phyloP scores from a whole-genome alignment of 2,797 vertebrate species.

The Garrulus glandarius region DNA sequence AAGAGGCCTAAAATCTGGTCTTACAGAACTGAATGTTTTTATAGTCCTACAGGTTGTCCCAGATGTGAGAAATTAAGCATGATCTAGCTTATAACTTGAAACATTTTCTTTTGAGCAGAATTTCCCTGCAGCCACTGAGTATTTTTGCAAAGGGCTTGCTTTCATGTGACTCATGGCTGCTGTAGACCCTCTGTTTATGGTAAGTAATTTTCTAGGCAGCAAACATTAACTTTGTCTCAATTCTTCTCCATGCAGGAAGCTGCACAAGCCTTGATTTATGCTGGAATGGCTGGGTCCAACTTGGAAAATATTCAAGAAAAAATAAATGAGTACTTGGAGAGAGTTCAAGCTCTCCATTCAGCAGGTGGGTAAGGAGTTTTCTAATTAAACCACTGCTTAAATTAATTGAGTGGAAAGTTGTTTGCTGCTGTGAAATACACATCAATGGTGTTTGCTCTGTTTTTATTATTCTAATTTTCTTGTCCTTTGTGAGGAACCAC shows the following conservation, averaged over 20 bases:
- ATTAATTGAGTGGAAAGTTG: conserved; percentile 1
- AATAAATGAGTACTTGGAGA: conserved; percentile 93
- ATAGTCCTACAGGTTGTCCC: not conserved
- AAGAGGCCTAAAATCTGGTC: not conserved
- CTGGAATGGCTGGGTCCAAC: conserved; percentile 94
- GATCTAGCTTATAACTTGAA: not conserved
- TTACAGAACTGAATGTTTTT: not conserved
- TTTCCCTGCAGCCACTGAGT: not conserved
- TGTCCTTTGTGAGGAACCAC: not conserved
- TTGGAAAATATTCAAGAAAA: conserved; percentile 94
- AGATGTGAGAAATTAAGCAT: not conserved
- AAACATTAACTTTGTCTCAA: not conserved
- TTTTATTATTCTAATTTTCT: not conserved
- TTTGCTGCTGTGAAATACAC: not conserved
- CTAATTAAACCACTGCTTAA: not conserved
- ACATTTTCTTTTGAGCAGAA: not conserved
- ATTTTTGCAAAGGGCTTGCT: not conserved
- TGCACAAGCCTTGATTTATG: conserved; percentile 96
- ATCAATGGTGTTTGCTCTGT: not conserved
- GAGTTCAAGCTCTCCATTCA: conserved; percentile 91
- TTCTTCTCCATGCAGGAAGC: conserved; percentile 83
- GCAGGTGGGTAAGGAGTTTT: conserved; percentile 80
- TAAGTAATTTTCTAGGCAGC: not conserved
- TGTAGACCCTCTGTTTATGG: not conserved
- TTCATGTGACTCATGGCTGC: not conserved